Evolutionary conservation across 2,888 invertebrate genomes (phyloP).

Genomic region (Polydrusus cervinus): DNA sequence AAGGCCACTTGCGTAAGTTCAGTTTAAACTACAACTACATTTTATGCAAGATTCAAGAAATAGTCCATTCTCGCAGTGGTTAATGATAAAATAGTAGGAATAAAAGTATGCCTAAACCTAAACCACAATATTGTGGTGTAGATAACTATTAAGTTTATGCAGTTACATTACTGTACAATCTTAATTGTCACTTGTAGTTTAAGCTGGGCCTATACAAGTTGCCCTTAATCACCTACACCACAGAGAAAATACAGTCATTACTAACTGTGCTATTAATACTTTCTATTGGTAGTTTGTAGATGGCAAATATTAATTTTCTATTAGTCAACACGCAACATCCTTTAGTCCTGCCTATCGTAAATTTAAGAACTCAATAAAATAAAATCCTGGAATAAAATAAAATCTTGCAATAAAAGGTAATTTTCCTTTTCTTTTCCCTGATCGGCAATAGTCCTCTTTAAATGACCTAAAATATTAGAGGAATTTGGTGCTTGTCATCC

Average conservation of each 20-base stretch:
- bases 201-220: too few species aligned
- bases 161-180: too few species aligned
- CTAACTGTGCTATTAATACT: not conserved
- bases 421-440: not conserved
- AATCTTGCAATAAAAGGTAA: not conserved
- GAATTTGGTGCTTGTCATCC: constrained; percentile 1
- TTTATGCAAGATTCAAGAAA: too few species aligned
- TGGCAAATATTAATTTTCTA: not conserved
- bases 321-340: not conserved
- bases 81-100: too few species aligned
- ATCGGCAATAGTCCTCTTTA: not conserved
- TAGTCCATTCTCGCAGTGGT: too few species aligned
- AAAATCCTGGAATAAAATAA: not conserved
- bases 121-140: too few species aligned
- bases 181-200: too few species aligned
- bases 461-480: constrained; percentile 5
- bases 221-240: not conserved
- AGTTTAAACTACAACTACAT: too few species aligned
- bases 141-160: too few species aligned
- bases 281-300: not conserved
- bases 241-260: not conserved
- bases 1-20: too few species aligned
- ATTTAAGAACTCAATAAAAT: not conserved
- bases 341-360: not conserved
- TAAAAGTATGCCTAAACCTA: too few species aligned